These are phyloP conservation scores for Mnemiopsis leidyi DNA, from an alignment of 37 sponge, comb jelly and placozoan genomes.

Conservation along the genomic window DNA sequence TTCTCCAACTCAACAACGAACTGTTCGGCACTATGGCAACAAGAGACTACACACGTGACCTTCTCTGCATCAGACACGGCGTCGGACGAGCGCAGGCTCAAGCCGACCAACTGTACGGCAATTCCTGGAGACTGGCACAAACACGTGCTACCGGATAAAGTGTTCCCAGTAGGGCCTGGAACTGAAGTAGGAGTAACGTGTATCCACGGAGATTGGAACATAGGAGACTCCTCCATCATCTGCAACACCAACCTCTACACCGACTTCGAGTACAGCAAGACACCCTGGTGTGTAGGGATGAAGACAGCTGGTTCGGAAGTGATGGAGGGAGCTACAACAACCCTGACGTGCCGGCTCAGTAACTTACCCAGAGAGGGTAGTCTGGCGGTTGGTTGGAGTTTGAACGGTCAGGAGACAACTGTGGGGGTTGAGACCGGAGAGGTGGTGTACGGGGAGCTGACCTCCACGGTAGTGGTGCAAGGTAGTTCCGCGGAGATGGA, in stretches of 20 bases:
- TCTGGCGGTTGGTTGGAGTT: background rate
- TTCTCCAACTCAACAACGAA: background rate
- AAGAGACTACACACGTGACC: background rate
- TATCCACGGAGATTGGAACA: background rate
- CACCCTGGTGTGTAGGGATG: slow-evolving; percentile 32
- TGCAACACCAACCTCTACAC: slow-evolving; percentile 38
- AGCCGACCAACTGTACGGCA: background rate
- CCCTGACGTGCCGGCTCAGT: background rate
- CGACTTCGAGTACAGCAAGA: background rate
- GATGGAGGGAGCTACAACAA: background rate
- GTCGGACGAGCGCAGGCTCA: background rate
- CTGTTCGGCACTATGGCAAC: background rate
- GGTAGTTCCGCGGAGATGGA: background rate
- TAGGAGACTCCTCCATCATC: background rate
- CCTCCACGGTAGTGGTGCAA: background rate
- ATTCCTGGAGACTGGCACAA: background rate
- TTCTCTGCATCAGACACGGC: slow-evolving; percentile 36
- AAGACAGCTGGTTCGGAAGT: background rate
- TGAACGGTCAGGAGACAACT: background rate
- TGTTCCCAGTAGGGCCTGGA: background rate
- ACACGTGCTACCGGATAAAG: background rate
- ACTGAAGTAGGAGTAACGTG: background rate
- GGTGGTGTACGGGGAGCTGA: background rate
- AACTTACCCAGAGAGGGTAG: background rate
- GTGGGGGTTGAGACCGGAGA: background rate